These are phyloP conservation scores for Ephestia elutella DNA, from an alignment of 1,140 invertebrate genomes.

Conservation along the genomic window DNA sequence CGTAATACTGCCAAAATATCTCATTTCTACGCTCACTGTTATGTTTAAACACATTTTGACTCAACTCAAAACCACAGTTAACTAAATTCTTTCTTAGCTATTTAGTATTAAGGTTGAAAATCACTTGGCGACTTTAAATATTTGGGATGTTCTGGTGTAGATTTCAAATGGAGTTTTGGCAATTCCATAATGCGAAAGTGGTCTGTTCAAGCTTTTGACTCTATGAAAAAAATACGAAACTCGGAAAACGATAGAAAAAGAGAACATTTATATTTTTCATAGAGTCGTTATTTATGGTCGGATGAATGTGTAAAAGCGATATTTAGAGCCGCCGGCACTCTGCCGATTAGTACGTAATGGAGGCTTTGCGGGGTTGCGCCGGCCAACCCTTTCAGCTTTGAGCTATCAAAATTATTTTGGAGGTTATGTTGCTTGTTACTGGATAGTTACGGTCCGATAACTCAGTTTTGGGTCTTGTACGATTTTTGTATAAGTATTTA, in stretches of 20 bases:
- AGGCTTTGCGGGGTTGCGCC: conserved; percentile 30
- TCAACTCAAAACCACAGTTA: conserved; percentile 15
- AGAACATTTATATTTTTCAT: conserved; percentile 72
- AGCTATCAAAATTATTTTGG: conserved; percentile 60
- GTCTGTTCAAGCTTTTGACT: conserved; percentile 74
- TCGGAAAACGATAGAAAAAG: conserved; percentile 72
- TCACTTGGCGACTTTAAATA: conserved; percentile 5
- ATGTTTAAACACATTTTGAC: conserved; percentile 14
- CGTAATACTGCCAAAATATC: conserved; percentile 74
- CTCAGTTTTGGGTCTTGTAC: conserved; percentile 10
- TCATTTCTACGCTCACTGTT: conserved; percentile 71
- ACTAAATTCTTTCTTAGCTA: conserved; percentile 22
- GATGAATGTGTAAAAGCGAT: conserved; percentile 67
- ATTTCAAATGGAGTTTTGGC: conserved; percentile 68
- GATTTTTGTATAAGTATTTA: not conserved
- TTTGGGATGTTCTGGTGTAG: conserved; percentile 33
- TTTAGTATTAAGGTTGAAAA: conserved; percentile 25
- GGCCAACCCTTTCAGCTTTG: conserved; percentile 33
- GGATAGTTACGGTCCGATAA: conserved; percentile 26
- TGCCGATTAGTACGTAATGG: conserved; percentile 66
- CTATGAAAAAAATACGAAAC: conserved; percentile 70
- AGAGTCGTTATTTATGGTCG: conserved; percentile 71
- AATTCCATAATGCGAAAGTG: conserved; percentile 74
- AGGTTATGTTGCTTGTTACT: conserved; percentile 10
- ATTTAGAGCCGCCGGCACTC: conserved; percentile 66